These are phyloP conservation scores for Troilus luridus DNA, from an alignment of 2,888 invertebrate species.

Conservation along the genomic window DNA sequence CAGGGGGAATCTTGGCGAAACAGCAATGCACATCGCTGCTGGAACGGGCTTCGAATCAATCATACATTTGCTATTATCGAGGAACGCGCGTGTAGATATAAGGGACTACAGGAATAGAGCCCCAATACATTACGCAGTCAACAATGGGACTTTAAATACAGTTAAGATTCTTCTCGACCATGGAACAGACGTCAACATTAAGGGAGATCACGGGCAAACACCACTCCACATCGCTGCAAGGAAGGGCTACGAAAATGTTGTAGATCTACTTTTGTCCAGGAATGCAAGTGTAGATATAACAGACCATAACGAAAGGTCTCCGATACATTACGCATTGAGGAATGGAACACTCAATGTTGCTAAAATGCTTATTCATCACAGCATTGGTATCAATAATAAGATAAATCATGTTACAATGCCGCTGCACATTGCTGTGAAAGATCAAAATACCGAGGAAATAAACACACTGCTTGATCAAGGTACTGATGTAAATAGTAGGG, in stretches of 20 bases:
- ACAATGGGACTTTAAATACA: background rate
- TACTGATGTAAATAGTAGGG: background rate
- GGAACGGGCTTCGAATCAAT: conserved; percentile 78
- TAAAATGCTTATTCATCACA: background rate
- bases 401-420: background rate
- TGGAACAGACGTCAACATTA: background rate
- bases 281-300: background rate
- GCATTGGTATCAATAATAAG: background rate
- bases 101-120: background rate
- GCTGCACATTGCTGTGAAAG: background rate
- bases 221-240: background rate
- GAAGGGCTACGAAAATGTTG: background rate
- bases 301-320: background rate
- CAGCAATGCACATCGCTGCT: conserved; percentile 76
- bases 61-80: background rate
- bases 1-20: background rate
- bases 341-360: background rate
- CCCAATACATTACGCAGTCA: background rate
- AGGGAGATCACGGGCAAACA: background rate
- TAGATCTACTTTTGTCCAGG: background rate
- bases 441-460: background rate
- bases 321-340: background rate
- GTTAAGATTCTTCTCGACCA: background rate
- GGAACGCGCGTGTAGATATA: background rate
- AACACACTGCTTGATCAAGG: background rate